Evolutionary conservation across 2,888 invertebrate genomes (phyloP), one percentile per base, ranked within the genome.

Genomic region (Patella ulyssiponensis): DNA sequence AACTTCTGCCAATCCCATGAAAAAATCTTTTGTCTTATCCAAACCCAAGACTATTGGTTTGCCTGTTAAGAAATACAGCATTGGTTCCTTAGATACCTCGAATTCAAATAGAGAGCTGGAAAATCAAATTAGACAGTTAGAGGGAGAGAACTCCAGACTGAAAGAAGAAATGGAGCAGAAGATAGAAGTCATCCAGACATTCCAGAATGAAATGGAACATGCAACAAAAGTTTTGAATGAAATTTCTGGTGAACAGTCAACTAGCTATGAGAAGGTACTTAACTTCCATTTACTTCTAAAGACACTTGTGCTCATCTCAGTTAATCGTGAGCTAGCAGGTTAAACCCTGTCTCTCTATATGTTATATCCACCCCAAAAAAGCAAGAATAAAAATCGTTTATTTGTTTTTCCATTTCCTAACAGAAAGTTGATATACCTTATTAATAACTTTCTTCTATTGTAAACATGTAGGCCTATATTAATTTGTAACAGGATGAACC

Each of bases 111-210:
- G 74, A 15, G 71, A 74, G 20, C 33, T 77, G 9, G 74, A 77
- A n/a, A 74, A 58, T n/a, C 75, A 75, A 73, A 54, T 80, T n/a
- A 78, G 79, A 64, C 74, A 77, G 58, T 71, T 83, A 54, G 82
- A 84, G 73, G 80, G 80, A 27, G 85, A 84, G 73, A 82, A 81
- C 20, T 77, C 81, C 14, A 71, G 70, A 15, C 78, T 84, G 74
- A 69, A 76, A 56, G 77, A 76, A 52, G 78, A 75, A n/a, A 75
- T 82, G 72, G 64, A 64, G 11, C 20, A 64, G 15, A 64, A 64
- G 23, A 3, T 64, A 64, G 12, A 64, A 64, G 64, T 64, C 11
- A 64, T 64, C 23, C 23, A 64, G 23, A 20, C 20, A 23, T 23
- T 64, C 12, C 64, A 64, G 64, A 64, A 23, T 23, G 64, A 64